Conservation (phyloP, 2,113 vertebrate genomes). For the Todiramphus chloris region DNA sequence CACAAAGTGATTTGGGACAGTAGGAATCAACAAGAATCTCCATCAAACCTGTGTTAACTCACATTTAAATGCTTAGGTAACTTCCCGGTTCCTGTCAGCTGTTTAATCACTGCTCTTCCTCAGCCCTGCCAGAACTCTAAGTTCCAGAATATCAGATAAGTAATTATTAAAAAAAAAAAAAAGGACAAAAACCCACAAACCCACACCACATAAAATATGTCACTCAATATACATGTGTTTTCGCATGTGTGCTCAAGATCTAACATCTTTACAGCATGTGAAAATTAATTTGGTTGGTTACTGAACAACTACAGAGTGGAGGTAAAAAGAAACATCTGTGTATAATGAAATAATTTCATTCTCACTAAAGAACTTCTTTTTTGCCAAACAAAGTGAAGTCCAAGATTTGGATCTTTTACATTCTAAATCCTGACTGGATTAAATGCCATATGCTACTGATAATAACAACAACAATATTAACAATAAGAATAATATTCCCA, state of each 20-base stretch:
- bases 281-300: neutral
- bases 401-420: neutral
- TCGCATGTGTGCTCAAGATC: neutral
- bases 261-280: neutral
- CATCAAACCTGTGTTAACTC: neutral
- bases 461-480: neutral
- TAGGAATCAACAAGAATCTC: neutral
- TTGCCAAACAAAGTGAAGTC: neutral
- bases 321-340: neutral
- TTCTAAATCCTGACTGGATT: neutral
- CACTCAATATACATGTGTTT: neutral
- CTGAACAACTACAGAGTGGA: neutral
- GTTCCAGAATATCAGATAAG: neutral
- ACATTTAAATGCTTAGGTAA: neutral
- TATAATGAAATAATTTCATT: neutral
- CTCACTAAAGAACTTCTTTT: neutral
- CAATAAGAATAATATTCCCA: neutral
- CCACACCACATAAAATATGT: neutral
- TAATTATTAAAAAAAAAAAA: neutral
- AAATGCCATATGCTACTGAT: neutral
- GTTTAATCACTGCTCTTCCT: neutral
- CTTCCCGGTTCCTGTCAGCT: accelerated
- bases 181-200: neutral
- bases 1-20: neutral
- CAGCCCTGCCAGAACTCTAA: neutral